phyloP scores from a whole-genome alignment of 1,140 invertebrate species.

The Anthonomus grandis region DNA sequence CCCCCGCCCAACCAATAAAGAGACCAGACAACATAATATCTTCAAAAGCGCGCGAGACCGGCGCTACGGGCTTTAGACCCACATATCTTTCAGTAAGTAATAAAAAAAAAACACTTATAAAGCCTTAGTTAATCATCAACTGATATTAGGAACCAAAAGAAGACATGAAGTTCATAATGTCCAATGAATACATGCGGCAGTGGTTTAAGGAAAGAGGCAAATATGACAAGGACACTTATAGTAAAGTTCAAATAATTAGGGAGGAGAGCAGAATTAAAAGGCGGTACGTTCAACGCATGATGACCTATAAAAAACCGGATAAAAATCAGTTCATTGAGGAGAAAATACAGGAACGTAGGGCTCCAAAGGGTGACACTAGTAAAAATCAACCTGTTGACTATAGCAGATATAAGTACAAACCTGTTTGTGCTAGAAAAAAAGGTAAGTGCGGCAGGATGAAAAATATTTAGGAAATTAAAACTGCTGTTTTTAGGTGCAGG shows the following conservation, averaged over 20 bases:
- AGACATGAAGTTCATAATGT: conserved; percentile 36
- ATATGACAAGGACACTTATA: conserved; percentile 40
- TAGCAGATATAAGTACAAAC: conserved; percentile 15
- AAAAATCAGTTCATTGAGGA: conserved; percentile 27
- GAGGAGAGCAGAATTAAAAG: conserved; percentile 35
- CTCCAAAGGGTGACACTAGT: neutral
- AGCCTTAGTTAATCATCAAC: neutral
- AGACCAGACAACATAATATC: conserved; percentile 39
- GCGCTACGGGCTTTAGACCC: conserved; percentile 32
- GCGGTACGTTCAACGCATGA: conserved; percentile 35
- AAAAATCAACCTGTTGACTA: neutral
- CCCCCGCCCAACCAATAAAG: conserved; percentile 23
- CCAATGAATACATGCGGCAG: conserved; percentile 39
- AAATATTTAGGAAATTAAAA: too few relatives aligned
- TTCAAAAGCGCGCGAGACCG: conserved; percentile 34
- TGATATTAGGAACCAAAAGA: conserved; percentile 18
- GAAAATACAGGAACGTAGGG: neutral
- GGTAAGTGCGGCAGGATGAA: too few relatives aligned
- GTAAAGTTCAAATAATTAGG: conserved; percentile 34
- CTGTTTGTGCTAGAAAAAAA: conserved; percentile 5
- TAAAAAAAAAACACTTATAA: neutral
- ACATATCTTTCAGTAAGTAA: conserved; percentile 34
- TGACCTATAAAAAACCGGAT: conserved; percentile 31
- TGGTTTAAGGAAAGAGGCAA: conserved; percentile 40
- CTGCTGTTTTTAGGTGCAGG: too few relatives aligned